phyloP scores from a whole-genome alignment of 2,113 vertebrate genomes.

The Murina feae region DNA sequence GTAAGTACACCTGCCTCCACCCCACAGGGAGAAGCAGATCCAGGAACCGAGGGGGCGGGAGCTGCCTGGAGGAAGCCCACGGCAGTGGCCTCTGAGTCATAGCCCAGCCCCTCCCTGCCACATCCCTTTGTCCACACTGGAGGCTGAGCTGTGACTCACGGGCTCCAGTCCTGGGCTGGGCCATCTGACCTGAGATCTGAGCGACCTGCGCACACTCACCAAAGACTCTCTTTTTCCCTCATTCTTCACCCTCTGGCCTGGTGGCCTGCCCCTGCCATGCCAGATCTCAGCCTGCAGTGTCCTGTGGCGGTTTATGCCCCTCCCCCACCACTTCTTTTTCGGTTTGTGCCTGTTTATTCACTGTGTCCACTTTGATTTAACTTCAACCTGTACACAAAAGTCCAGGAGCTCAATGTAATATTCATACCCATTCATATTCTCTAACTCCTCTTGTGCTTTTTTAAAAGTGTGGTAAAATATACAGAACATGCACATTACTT shows the following conservation, averaged over 20 bases:
- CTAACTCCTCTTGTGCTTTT: neutral
- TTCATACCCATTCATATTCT: neutral
- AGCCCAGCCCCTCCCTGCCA: slow-evolving; percentile 10
- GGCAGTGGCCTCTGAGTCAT: slow-evolving; percentile 49
- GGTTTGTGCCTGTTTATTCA: neutral
- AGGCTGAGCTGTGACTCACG: slow-evolving; percentile 46
- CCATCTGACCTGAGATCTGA: neutral
- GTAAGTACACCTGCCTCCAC: neutral
- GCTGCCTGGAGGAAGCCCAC: neutral
- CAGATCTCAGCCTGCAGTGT: neutral
- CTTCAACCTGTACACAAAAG: neutral
- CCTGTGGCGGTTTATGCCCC: neutral
- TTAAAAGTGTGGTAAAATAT: neutral
- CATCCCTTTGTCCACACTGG: slow-evolving; percentile 30
- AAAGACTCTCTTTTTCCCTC: neutral
- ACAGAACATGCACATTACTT: neutral
- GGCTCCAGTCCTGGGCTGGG: neutral
- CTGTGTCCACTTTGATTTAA: neutral
- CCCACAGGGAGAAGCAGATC: neutral
- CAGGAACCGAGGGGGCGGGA: neutral
- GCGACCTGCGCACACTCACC: neutral
- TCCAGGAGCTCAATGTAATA: neutral
- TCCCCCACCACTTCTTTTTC: neutral
- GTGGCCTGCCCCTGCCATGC: neutral
- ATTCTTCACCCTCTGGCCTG: neutral